These are phyloP conservation scores for Pyrrhia umbra DNA, from an alignment of 2,888 invertebrate species.

Conservation along the genomic window DNA sequence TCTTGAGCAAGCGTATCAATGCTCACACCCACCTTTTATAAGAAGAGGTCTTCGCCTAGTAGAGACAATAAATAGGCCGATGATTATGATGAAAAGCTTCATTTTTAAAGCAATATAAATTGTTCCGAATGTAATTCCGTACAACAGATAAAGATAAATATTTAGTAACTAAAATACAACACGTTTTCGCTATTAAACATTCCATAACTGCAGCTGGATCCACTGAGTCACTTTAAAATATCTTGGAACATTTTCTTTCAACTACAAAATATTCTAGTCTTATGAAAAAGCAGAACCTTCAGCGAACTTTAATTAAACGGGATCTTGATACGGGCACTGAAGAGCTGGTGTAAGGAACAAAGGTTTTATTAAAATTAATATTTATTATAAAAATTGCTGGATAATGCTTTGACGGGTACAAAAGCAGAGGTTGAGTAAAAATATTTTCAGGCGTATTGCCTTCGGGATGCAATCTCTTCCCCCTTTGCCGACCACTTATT, in stretches of 20 bases:
- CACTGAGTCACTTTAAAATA: background rate
- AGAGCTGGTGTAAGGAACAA: background rate
- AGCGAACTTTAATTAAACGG: slow-evolving; percentile 17
- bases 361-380: background rate
- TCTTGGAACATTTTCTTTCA: background rate
- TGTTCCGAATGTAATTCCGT: too few relatives aligned
- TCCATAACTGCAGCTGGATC: background rate
- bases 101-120: too few relatives aligned
- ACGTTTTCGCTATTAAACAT: background rate
- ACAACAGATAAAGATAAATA: too few relatives aligned
- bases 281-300: background rate
- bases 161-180: background rate
- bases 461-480: background rate
- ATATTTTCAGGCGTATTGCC: background rate
- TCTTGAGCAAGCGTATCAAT: too few relatives aligned
- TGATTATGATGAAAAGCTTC: too few relatives aligned
- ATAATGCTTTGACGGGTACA: background rate
- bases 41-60: too few relatives aligned
- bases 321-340: background rate
- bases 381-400: background rate
- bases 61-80: too few relatives aligned
- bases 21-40: too few relatives aligned
- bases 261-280: background rate
- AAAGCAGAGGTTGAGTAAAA: too few relatives aligned
- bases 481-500: background rate